Evolutionary conservation across 1,140 invertebrate species (phyloP).

Genomic region (Drosophila prosaltans): DNA sequence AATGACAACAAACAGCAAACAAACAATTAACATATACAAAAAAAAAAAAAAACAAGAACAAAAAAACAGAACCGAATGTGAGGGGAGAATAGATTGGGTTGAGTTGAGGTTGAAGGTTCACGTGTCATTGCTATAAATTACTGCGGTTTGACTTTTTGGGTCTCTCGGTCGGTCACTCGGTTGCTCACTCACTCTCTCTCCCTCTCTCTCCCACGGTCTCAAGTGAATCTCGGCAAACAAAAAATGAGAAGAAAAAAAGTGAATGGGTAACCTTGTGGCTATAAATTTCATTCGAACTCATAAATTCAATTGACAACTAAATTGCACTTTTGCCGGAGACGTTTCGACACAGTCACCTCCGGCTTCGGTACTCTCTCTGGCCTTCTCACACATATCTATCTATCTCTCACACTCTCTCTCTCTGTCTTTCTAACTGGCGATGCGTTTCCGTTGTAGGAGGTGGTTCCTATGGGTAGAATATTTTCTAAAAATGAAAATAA

Average conservation of each 20-base stretch:
- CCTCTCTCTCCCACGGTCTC: too few relatives aligned
- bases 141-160: constrained; percentile 68
- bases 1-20: constrained; percentile 82
- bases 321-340: constrained; percentile 80
- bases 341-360: constrained; percentile 83
- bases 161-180: constrained; percentile 47
- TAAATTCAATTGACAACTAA: constrained; percentile 83
- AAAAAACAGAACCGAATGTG: background rate
- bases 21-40: constrained; percentile 78
- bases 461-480: constrained; percentile 20
- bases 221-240: constrained; percentile 50
- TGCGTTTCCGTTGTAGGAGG: constrained; percentile 66
- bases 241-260: constrained; percentile 1
- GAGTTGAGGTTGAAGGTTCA: constrained; percentile 54
- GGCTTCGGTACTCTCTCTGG: constrained; percentile 57
- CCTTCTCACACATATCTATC: background rate
- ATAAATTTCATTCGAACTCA: constrained; percentile 70
- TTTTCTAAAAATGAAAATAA: constrained; percentile 12
- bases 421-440: constrained; percentile 32
- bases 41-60: background rate
- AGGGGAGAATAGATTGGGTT: constrained; percentile 31
- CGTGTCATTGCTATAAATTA: constrained; percentile 78
- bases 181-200: background rate
- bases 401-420: background rate
- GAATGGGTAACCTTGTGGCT: constrained; percentile 31